Base-by-base conservation (phyloP, 2,888 invertebrate species). In the Sminthurides aquaticus region DNA sequence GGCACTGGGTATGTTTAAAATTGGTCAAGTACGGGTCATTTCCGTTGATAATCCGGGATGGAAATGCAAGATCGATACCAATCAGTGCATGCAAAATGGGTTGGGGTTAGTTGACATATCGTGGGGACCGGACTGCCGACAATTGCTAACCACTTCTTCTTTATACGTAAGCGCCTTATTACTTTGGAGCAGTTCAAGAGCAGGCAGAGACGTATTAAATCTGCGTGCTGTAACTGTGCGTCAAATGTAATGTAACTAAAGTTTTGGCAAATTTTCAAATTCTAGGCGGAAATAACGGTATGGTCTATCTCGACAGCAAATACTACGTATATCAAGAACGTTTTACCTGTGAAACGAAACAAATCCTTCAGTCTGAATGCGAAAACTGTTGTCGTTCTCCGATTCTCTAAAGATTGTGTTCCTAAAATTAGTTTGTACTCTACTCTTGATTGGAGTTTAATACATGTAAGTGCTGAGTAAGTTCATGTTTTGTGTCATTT, bases 101-200 rank as follows among this genome's bases (percentile, higher is more conserved):
- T 79, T 79, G 26, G 84, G 84, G 25, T 76, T 84, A 54, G 77
- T 79, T 67, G 77, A 75, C 60, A 80, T 79, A 52, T 75, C 75
- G 24, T 84, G 84, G 84, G 77, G 80, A 67, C 81, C 82, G 3
- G 82, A 83, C 74, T 79, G 80, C 63, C 76, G 80, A 67, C 80
- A 82, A 68, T 77, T 84, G 26, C 76, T 84, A 8, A 82, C 82
- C 1, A 79, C 81, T 15, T 79, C 82, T 48, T 81, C 82, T 66
- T 82, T 83, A 69, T 78, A 80, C 76, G 82, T 83, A 74, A 71
- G 71, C 66, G 22, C 8, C 18, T 8, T 18, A 43, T 11, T 18
- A 43, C 43, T n/a, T n/a, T n/a, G n/a, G n/a, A n/a, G n/a, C n/a
- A n/a, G n/a, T n/a, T n/a, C n/a, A n/a, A n/a, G n/a, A n/a, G n/a